Evolutionary conservation across 1,140 invertebrate species (phyloP).

Genomic region (Leguminivora glycinivorella): DNA sequence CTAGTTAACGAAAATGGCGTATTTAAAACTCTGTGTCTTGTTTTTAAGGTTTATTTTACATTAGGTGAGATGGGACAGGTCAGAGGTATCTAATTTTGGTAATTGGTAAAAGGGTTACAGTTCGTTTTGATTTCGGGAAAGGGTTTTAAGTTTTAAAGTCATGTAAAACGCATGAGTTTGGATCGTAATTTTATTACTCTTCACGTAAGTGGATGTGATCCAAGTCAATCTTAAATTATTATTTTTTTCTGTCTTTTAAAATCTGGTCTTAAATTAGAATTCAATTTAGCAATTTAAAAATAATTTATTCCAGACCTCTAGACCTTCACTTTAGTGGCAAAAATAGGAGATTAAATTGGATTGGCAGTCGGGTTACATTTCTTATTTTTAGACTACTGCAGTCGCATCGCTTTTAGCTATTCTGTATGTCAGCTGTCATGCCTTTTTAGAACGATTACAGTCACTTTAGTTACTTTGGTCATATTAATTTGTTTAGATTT

Average conservation of each 20-base stretch:
- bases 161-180: not conserved
- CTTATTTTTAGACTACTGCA: not conserved
- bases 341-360: not conserved
- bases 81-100: slow-evolving; percentile 20
- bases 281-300: not conserved
- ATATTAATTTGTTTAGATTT: too few species aligned
- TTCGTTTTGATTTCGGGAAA: slow-evolving; percentile 1
- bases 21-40: not conserved
- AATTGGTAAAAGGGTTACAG: slow-evolving; percentile 17
- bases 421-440: not conserved
- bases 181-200: too few species aligned
- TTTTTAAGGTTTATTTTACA: not conserved
- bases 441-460: not conserved
- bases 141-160: not conserved
- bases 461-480: too few species aligned
- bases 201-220: not conserved
- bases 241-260: too few species aligned
- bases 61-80: not conserved
- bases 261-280: not conserved
- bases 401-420: not conserved
- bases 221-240: too few species aligned
- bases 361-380: not conserved
- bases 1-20: slow-evolving; percentile 40
- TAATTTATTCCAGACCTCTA: not conserved
- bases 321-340: not conserved